A percentile compares a stretch with the other conserved stretches of the same genome.
These are phyloP conservation scores for Lipophrys pholis DNA, from an alignment of 2,113 vertebrate genomes.

Conservation along the genomic window DNA sequence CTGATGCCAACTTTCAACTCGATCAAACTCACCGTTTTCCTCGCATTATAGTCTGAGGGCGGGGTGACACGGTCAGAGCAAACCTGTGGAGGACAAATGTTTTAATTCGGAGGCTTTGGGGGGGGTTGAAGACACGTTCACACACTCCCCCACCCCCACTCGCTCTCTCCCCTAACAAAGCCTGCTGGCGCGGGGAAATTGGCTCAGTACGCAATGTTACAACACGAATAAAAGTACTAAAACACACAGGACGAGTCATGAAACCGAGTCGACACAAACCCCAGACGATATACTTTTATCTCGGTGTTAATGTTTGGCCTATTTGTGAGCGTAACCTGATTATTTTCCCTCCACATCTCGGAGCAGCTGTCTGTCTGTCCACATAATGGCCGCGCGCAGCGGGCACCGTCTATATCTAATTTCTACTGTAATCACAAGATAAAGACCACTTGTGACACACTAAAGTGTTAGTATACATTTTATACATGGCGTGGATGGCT, in stretches of 20 bases:
- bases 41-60: constrained; percentile 76
- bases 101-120: not conserved
- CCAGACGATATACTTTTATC: rapidly evolving
- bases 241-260: rapidly evolving
- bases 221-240: constrained; percentile 26
- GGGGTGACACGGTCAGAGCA: constrained; percentile 24
- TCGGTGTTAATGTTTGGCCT: rapidly evolving
- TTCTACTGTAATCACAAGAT: not conserved
- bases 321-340: not conserved
- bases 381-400: constrained; percentile 76
- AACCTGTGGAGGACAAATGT: constrained; percentile 55
- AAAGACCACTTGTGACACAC: not conserved
- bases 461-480: rapidly evolving
- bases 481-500: not conserved
- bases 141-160: constrained; percentile 79
- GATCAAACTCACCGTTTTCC: constrained; percentile 77
- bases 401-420: constrained; percentile 11
- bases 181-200: constrained; percentile 73
- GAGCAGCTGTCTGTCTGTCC: constrained; percentile 59
- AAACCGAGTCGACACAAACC: rapidly evolving
- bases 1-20: too few relatives aligned
- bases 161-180: constrained; percentile 76
- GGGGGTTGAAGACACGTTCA: constrained; percentile 18
- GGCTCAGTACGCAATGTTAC: constrained; percentile 43
- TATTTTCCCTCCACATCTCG: constrained; percentile 31